phyloP scores from a whole-genome alignment of 2,113 vertebrate genomes.

The Ochotona princeps region DNA sequence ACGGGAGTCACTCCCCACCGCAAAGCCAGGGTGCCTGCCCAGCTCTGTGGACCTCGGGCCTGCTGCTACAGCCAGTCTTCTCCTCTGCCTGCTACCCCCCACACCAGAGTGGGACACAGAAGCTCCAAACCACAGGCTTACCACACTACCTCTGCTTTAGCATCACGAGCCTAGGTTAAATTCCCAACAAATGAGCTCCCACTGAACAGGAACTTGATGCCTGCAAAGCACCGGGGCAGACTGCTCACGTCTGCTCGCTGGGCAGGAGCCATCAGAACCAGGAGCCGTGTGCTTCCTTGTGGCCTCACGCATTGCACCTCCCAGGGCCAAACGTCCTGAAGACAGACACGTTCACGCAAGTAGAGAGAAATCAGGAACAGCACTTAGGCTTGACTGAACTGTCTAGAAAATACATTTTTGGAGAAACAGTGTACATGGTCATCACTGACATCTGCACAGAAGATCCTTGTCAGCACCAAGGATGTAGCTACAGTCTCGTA shows the following conservation, averaged over 20 bases:
- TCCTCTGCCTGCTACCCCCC: no score
- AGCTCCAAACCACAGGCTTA: constrained; percentile 88
- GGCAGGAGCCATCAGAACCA: background rate
- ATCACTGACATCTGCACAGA: background rate
- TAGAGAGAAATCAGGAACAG: background rate
- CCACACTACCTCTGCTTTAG: constrained; percentile 86
- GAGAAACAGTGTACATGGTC: background rate
- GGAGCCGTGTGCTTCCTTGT: background rate
- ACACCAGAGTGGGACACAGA: constrained; percentile 88
- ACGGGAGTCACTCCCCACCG: no score
- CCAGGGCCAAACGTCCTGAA: background rate
- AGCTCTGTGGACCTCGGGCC: no score
- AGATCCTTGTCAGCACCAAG: background rate
- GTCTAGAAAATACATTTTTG: background rate
- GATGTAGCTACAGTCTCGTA: background rate
- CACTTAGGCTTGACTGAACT: background rate
- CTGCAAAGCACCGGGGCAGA: constrained; percentile 24
- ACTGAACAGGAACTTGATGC: constrained; percentile 77
- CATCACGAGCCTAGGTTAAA: constrained; percentile 90
- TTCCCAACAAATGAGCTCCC: constrained; percentile 88
- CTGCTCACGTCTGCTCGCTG: background rate
- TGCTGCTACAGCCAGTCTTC: no score
- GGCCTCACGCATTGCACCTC: background rate
- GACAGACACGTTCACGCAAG: background rate
- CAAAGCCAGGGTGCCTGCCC: no score